Evolutionary conservation across 2,113 vertebrate species (phyloP).

Genomic region (Dipodomys spectabilis): DNA sequence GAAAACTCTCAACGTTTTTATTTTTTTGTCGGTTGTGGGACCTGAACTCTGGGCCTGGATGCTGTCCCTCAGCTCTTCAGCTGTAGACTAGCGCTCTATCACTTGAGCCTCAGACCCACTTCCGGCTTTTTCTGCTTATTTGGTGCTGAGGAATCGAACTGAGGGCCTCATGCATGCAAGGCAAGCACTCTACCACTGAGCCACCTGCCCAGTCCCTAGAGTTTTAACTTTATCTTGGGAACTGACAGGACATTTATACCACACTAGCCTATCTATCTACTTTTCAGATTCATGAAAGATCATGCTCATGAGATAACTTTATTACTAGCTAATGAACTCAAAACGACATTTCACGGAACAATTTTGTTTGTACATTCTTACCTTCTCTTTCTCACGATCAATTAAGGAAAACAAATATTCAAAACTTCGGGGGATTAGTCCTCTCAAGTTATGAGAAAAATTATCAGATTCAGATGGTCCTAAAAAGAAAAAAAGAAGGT

Average conservation of each 20-base stretch:
- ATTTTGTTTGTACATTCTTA: constrained; percentile 71
- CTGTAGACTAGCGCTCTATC: too few relatives aligned
- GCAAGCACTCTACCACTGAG: too few relatives aligned
- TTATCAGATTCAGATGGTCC: constrained; percentile 96
- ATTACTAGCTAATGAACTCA: background rate
- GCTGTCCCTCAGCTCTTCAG: too few relatives aligned
- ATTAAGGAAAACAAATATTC: constrained; percentile 98
- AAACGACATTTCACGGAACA: background rate
- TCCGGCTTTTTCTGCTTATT: too few relatives aligned
- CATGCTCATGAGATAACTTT: background rate
- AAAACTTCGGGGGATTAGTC: constrained; percentile 97
- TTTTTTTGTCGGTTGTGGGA: too few relatives aligned
- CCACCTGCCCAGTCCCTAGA: background rate
- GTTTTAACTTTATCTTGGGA: constrained; percentile 26
- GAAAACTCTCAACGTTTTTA: background rate
- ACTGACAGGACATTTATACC: background rate
- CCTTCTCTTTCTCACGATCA: constrained; percentile 95
- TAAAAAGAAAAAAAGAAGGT: constrained; percentile 73
- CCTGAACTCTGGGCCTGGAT: too few relatives aligned
- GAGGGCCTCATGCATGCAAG: too few relatives aligned
- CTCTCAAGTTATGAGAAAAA: constrained; percentile 95
- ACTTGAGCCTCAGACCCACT: too few relatives aligned
- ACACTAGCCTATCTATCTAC: background rate
- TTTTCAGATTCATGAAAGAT: background rate
- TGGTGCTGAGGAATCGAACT: too few relatives aligned